Evolutionary conservation across 2,888 invertebrate genomes (phyloP).

Genomic region (Perizoma affinitatum): DNA sequence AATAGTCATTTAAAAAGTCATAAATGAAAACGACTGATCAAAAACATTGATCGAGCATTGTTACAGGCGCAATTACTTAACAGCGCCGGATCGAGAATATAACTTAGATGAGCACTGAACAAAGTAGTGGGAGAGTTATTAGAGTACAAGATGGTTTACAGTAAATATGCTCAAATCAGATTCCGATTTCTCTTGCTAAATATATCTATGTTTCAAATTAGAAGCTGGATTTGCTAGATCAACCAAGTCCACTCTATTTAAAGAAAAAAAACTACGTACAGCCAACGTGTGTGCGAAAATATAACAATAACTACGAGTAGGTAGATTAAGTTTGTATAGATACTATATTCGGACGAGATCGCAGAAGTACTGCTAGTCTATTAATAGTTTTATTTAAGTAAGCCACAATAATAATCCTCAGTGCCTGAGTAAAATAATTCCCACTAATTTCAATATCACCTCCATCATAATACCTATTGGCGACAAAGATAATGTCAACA

Average conservation of each 20-base stretch:
- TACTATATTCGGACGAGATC: no score
- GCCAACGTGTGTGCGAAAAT: no score
- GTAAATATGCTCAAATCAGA: no score
- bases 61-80: slow-evolving; percentile 36
- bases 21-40: slow-evolving; percentile 26
- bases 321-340: no score
- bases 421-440: slow-evolving; percentile 18
- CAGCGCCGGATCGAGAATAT: slow-evolving; percentile 28
- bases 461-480: slow-evolving; percentile 51
- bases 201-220: no score
- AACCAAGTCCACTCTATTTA: no score
- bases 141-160: not conserved
- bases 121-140: slow-evolving; percentile 36
- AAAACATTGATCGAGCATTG: slow-evolving; percentile 34
- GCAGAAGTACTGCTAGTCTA: no score
- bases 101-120: slow-evolving; percentile 33
- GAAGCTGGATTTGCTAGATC: no score
- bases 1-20: slow-evolving; percentile 8
- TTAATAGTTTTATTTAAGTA: no score
- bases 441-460: slow-evolving; percentile 48
- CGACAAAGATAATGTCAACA: slow-evolving; percentile 56
- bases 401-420: slow-evolving; percentile 8
- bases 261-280: no score
- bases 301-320: no score
- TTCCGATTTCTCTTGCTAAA: no score